These are phyloP conservation scores for Masticophis lateralis DNA, from an alignment of 2,797 vertebrate species.

Conservation along the genomic window DNA sequence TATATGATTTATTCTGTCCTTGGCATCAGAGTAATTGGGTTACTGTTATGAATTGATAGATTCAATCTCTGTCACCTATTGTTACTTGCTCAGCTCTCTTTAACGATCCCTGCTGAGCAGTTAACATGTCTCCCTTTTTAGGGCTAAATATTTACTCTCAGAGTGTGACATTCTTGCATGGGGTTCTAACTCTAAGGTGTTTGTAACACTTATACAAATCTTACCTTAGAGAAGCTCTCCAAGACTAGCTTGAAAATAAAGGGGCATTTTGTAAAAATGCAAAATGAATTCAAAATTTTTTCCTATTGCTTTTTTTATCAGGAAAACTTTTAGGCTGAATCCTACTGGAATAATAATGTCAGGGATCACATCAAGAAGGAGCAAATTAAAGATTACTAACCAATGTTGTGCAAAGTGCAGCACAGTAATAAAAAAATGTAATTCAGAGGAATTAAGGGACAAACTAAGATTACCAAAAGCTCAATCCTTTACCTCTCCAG, in stretches of 20 bases:
- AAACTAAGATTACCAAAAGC: neutral
- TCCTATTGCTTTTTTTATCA: neutral
- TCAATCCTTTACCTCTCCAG: neutral
- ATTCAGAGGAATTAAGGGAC: neutral
- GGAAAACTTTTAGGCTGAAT: neutral
- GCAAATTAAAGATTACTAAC: neutral
- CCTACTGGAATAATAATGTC: neutral
- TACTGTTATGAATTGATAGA: neutral
- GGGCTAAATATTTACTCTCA: neutral
- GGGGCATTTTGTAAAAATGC: neutral
- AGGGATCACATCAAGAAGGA: neutral
- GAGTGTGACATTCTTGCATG: neutral
- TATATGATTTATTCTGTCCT: neutral
- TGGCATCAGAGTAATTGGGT: neutral
- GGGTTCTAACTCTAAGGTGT: neutral
- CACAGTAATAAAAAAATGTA: neutral
- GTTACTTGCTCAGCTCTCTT: neutral
- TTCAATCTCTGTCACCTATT: neutral
- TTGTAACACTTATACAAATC: neutral
- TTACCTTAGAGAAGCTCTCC: neutral
- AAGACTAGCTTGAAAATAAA: neutral
- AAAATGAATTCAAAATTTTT: neutral
- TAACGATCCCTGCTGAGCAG: neutral
- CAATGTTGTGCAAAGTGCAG: neutral
- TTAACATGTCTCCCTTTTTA: neutral